A percentile compares a stretch with the other conserved stretches of the same genome.
Conservation (phyloP, 35 echinoderm and acorn worm genomes). For the Diadema setosum region DNA sequence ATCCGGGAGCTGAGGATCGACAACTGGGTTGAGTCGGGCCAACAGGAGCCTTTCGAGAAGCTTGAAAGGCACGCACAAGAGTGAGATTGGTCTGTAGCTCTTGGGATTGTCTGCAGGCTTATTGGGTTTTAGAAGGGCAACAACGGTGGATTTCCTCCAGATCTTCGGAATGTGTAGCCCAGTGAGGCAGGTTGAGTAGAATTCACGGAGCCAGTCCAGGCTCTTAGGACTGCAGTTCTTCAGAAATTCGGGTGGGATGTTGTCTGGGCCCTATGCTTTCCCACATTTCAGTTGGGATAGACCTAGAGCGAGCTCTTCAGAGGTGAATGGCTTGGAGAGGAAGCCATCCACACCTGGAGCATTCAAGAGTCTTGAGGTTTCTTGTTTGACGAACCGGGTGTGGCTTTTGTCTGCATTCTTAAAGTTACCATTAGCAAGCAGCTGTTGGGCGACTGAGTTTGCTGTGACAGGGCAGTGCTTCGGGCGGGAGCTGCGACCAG, state of each 20-base stretch:
- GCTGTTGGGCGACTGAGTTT: constrained; percentile 7
- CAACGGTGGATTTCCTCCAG: constrained; percentile 6
- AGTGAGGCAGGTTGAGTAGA: neutral
- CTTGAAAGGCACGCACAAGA: too few relatives aligned
- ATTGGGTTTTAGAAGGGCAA: constrained; percentile 2
- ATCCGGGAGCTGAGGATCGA: neutral
- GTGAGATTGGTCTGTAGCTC: constrained; percentile 3
- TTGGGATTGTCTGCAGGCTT: neutral
- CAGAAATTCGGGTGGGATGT: neutral
- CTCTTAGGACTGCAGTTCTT: neutral
- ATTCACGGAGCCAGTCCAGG: neutral
- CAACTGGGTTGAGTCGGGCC: neutral
- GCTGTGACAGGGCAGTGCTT: neutral
- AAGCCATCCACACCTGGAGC: neutral
- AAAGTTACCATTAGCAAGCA: neutral
- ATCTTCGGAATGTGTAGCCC: constrained; percentile 4
- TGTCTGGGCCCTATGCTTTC: too few relatives aligned
- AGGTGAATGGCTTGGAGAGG: neutral
- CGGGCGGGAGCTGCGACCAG: neutral
- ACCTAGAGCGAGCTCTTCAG: neutral
- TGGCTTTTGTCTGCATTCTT: neutral
- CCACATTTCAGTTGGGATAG: neutral
- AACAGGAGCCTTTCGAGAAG: neutral
- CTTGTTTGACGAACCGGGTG: neutral
- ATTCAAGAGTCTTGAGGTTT: neutral